These are phyloP conservation scores for Rhodinocichla rosea DNA, from an alignment of 2,113 vertebrate genomes.

Conservation along the genomic window DNA sequence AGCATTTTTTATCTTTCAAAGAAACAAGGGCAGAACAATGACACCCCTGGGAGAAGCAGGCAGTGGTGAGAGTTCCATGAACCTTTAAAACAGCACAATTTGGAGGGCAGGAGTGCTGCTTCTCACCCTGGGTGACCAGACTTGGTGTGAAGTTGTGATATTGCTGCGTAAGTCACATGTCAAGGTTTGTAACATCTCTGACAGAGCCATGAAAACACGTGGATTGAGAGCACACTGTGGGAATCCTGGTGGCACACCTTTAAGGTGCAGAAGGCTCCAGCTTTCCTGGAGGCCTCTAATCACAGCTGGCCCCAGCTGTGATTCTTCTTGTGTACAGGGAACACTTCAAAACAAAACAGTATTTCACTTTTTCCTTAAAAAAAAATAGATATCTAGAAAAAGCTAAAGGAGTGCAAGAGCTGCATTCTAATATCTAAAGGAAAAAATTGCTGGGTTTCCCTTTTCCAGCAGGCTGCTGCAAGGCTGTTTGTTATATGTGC, in stretches of 20 bases:
- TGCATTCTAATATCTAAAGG: not conserved
- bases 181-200: not conserved
- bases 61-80: not conserved
- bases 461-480: not conserved
- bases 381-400: not conserved
- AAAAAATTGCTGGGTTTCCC: rapidly evolving
- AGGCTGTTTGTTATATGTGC: rapidly evolving
- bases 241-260: not conserved
- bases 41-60: not conserved
- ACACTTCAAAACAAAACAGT: not conserved
- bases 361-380: not conserved
- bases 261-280: not conserved
- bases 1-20: not conserved
- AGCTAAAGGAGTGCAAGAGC: not conserved
- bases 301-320: not conserved
- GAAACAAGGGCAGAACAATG: not conserved
- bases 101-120: not conserved
- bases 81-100: not conserved
- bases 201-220: not conserved
- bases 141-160: not conserved
- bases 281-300: not conserved
- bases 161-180: not conserved
- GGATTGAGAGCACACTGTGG: not conserved
- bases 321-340: rapidly evolving
- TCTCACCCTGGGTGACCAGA: not conserved